Conservation (phyloP, 1,140 invertebrate genomes). For the Venturia canescens region DNA sequence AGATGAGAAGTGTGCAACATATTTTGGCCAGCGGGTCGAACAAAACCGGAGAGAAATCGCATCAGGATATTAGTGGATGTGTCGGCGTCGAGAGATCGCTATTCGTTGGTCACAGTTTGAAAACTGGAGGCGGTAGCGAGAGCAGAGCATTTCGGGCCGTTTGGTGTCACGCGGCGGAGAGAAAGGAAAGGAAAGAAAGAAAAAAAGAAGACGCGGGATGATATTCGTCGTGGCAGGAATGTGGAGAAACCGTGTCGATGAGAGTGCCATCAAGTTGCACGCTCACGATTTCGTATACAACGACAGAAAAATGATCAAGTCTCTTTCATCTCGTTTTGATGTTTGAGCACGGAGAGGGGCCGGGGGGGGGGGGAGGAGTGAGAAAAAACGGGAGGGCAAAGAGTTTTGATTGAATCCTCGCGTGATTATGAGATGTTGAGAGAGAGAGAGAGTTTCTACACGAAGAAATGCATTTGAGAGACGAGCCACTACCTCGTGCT, state of each 20-base stretch:
- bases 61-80: conserved; percentile 50
- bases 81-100: conserved; percentile 41
- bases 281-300: conserved; percentile 32
- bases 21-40: conserved; percentile 22
- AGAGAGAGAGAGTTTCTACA: background rate
- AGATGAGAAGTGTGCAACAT: conserved; percentile 15
- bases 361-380: background rate
- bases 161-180: conserved; percentile 32
- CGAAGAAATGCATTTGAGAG: conserved; percentile 2
- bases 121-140: conserved; percentile 5
- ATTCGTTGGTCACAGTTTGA: conserved; percentile 23
- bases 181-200: conserved; percentile 36
- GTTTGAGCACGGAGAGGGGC: background rate
- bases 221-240: conserved; percentile 17
- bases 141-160: background rate
- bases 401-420: background rate
- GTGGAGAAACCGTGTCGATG: background rate
- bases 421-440: background rate
- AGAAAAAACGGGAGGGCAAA: background rate
- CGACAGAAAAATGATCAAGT: conserved; percentile 47
- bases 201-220: background rate
- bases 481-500: background rate
- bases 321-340: conserved; percentile 31
- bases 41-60: conserved; percentile 51
- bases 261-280: background rate